Evolutionary conservation across 2,888 invertebrate genomes (phyloP), one percentile per base, ranked within the genome.

Genomic region (Ennomos fuscantarius): DNA sequence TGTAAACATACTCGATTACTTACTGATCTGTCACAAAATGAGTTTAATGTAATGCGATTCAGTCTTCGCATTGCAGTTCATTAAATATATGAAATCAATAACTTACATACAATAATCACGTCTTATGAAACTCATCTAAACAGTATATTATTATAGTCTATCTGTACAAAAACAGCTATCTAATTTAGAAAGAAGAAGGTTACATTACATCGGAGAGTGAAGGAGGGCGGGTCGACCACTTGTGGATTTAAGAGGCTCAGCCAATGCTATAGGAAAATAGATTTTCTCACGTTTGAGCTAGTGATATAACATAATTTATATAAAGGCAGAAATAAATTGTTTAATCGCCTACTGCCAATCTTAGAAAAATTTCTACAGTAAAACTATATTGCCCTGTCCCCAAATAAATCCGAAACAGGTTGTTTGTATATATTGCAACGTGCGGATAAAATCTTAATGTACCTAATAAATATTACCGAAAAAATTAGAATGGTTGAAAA

Each of bases 211-310:
- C 52, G 64, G 66, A 73, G 70, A 74, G 69, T 76, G 77, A 76
- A 70, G 71, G 76, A 81, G 81, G 77, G 78, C 80, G 81, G 82
- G 79, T 69, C 88, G 82, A 91, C 91, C 90, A 91, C 91, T 91
- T 91, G 91, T 92, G 89, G 91, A 87, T 84, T 79, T 69, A 65
- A 72, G 68, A 73, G 68, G 69, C 73, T 73, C 70, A 74, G 66
- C 69, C 69, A 70, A 78, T 72, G 73, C 69, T 79, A 79, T 79
- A 76, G 77, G 76, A 77, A 84, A 84, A 86, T 79, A 66, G 69
- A 76, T 82, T 76, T 74, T 52, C 73, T 58, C 62, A 69, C 64
- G 53, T 62, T 60, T 53, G 65, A 10, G 36, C 45, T 65, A 54
- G 40, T 43, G 63, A 64, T 31, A 33, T 55, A 60, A 41, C 24